Evolutionary conservation across 2,797 vertebrate genomes (phyloP).

Genomic region (Eurystomus glaucurus): DNA sequence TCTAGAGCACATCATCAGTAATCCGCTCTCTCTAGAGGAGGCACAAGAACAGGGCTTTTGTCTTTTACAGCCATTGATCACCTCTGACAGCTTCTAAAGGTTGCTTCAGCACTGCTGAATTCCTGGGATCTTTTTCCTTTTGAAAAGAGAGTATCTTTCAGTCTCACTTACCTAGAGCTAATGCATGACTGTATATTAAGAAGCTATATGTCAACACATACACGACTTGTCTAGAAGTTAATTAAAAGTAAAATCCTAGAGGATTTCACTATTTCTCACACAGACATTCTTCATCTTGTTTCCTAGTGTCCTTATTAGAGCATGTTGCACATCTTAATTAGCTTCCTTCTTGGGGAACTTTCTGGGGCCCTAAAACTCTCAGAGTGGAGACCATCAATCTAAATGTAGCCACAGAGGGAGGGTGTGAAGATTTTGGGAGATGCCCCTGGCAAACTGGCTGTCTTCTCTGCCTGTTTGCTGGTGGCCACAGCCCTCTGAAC

Average conservation of each 20-base stretch:
- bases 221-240: slow-evolving; percentile 8
- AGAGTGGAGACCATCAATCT: background rate
- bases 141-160: slow-evolving; percentile 24
- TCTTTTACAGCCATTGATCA: slow-evolving; percentile 35
- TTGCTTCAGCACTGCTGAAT: slow-evolving; percentile 8
- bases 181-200: slow-evolving; percentile 15
- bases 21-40: background rate
- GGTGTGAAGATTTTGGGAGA: background rate
- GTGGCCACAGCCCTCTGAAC: background rate
- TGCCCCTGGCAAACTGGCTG: background rate
- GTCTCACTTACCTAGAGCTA: background rate
- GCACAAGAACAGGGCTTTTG: background rate
- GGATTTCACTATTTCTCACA: slow-evolving; percentile 38
- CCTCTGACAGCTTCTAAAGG: slow-evolving; percentile 30
- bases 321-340: slow-evolving; percentile 24
- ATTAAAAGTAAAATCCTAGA: slow-evolving; percentile 42
- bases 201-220: slow-evolving; percentile 17
- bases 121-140: background rate
- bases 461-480: background rate
- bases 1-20: background rate
- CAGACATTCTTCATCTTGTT: slow-evolving; percentile 7
- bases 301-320: background rate
- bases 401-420: background rate
- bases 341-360: background rate
- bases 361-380: background rate